A percentile compares a stretch with the other conserved stretches of the same genome.
These are phyloP conservation scores for Xenus cinereus DNA, from an alignment of 2,113 vertebrate species.

Conservation along the genomic window DNA sequence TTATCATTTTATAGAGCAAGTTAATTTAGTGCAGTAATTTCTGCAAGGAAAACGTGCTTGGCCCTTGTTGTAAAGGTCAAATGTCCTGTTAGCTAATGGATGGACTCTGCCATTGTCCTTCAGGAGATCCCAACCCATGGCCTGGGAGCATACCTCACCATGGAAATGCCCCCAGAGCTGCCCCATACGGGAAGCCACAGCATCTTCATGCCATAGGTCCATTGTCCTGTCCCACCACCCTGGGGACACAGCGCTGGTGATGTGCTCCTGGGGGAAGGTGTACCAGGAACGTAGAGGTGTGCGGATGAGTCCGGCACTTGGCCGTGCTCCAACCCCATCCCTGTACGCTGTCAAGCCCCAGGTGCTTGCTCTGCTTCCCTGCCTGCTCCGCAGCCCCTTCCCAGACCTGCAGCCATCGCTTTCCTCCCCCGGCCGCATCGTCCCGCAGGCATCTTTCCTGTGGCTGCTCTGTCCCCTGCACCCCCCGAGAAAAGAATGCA, in stretches of 20 bases:
- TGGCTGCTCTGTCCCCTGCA: conserved; percentile 44
- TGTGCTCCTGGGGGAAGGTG: rapidly evolving
- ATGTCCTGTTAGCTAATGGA: neutral
- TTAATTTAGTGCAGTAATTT: neutral
- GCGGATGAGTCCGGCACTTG: neutral
- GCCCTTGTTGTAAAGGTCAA: neutral
- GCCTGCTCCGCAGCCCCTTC: neutral
- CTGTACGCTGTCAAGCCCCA: neutral
- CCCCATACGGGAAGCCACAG: rapidly evolving
- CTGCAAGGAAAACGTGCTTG: neutral
- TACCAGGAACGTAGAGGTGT: rapidly evolving
- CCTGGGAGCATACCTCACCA: neutral
- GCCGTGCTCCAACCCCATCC: neutral
- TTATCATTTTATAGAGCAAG: neutral
- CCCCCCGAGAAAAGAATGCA: conserved; percentile 51
- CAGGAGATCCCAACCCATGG: neutral
- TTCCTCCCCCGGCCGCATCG: rapidly evolving
- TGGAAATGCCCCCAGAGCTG: neutral
- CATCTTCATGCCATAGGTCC: neutral
- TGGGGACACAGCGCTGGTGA: rapidly evolving
- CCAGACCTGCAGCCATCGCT: rapidly evolving
- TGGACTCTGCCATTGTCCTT: neutral
- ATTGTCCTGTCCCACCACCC: rapidly evolving
- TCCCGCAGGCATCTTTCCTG: neutral
- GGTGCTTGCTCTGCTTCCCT: rapidly evolving